Evolutionary conservation across 37 sponge, comb jelly and placozoan species (phyloP).

Genomic region (Lycopodina hypogea): DNA sequence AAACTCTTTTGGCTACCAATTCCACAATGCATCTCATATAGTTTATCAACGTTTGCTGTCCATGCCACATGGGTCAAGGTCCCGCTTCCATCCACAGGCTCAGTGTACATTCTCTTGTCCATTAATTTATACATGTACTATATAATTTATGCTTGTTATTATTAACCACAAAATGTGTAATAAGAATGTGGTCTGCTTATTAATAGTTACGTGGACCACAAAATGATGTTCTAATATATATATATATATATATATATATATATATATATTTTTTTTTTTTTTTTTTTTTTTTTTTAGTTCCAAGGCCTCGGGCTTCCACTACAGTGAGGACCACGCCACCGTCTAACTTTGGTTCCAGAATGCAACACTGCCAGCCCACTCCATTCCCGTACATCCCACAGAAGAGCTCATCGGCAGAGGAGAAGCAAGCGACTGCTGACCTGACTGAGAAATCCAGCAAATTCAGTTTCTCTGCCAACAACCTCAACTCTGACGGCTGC

Average conservation of each 20-base stretch:
- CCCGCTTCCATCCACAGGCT: too few relatives aligned
- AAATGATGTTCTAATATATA: background rate
- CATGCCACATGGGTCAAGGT: too few relatives aligned
- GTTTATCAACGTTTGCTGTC: too few relatives aligned
- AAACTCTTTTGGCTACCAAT: too few relatives aligned
- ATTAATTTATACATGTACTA: too few relatives aligned
- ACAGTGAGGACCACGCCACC: background rate
- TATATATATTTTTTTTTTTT: too few relatives aligned
- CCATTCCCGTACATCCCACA: background rate
- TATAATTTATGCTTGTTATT: too few relatives aligned
- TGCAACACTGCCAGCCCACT: background rate
- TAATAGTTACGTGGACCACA: too few relatives aligned
- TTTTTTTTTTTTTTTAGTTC: background rate
- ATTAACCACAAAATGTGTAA: too few relatives aligned
- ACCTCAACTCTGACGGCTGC: slow-evolving; percentile 18
- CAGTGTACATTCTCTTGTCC: too few relatives aligned
- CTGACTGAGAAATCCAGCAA: background rate
- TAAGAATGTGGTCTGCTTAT: too few relatives aligned
- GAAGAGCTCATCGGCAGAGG: background rate
- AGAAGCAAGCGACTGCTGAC: background rate
- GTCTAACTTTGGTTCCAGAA: background rate
- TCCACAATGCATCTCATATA: too few relatives aligned
- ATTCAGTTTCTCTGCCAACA: slow-evolving; percentile 26
- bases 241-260: background rate
- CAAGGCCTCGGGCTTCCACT: slow-evolving; percentile 12